Conservation (phyloP, 2,113 vertebrate species). For the Pachyramphus minor region DNA sequence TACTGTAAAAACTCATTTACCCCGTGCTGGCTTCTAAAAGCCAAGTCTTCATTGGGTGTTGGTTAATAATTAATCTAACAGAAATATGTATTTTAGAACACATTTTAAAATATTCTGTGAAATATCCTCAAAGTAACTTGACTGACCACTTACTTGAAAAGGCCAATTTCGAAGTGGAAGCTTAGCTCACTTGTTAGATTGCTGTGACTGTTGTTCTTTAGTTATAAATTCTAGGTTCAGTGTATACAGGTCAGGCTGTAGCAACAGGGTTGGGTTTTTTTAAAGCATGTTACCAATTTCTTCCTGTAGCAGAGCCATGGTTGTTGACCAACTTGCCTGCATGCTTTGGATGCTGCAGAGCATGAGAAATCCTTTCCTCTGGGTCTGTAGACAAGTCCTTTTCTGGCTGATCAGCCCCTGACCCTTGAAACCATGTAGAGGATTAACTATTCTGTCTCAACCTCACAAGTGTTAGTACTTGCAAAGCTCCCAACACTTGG, state of each 20-base stretch:
- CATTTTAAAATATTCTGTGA: background rate
- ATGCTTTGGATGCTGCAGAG: background rate
- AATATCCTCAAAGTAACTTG: background rate
- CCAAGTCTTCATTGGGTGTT: background rate
- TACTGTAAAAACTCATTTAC: background rate
- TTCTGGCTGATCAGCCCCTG: background rate
- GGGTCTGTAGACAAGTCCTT: background rate
- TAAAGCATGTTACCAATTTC: background rate
- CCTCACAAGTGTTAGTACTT: background rate
- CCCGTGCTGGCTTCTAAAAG: background rate
- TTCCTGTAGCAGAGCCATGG: background rate
- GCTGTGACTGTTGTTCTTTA: background rate
- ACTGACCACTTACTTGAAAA: background rate
- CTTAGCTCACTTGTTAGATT: background rate
- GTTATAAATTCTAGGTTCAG: background rate
- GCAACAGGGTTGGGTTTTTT: too few species aligned
- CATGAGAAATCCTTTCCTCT: background rate
- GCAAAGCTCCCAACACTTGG: background rate
- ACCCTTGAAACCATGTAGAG: background rate
- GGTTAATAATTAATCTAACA: background rate
- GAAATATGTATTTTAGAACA: background rate
- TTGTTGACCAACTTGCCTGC: background rate
- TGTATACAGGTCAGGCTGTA: background rate
- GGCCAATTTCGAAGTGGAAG: background rate
- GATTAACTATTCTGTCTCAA: background rate